Base-by-base conservation (phyloP, 2,113 vertebrate species). In the Ictalurus punctatus region DNA sequence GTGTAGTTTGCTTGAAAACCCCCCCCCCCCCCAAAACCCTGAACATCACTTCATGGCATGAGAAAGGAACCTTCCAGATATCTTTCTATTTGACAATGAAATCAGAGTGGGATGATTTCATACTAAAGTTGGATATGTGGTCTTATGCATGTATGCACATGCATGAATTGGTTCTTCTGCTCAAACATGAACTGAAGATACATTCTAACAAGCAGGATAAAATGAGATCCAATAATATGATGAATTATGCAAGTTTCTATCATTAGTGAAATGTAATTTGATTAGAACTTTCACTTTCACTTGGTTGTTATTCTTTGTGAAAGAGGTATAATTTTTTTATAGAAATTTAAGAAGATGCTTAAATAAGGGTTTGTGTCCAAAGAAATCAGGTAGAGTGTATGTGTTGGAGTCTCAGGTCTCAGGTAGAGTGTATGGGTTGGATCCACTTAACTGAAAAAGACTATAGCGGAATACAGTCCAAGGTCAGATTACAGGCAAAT, bases 21-120 rank as follows among this genome's bases (percentile, higher is more conserved):
- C 40, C 40, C 40, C 40, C 14, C 3, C 40, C 40, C 40, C 40
- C 40, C 14, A 52, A 52, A 52, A 52, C 54, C 16, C n/a, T 63
- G 40, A 14, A 16, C 25, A 65, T 30, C 54, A 25, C 76, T n/a
- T 61, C 9, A 74, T 23, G 69, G 61, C 44, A 80, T 80, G 34
- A 82, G 19, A 40, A 86, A 52, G 58, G 5, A 63, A 40, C 81
- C 37, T n/a, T 81, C 82, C 74, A 85, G 69, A 90, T 90, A 85
- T 87, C 88, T 90, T 93, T 87, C 89, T 88, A 92, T 93, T 93
- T 93, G 94, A 92, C 90, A 93, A 93, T 93, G 83, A 91, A 91
- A 93, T 91, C 89, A 93, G 83, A 87, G 85, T 88, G 85, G 86
- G 87, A 88, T 86, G 79, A 65, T 91, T 91, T 87, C 30, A 82